Percentiles rank a stretch among this genome's conserved stretches.
Conservation (phyloP, 2,888 invertebrate species). For the Drosophila kambysellisi region DNA sequence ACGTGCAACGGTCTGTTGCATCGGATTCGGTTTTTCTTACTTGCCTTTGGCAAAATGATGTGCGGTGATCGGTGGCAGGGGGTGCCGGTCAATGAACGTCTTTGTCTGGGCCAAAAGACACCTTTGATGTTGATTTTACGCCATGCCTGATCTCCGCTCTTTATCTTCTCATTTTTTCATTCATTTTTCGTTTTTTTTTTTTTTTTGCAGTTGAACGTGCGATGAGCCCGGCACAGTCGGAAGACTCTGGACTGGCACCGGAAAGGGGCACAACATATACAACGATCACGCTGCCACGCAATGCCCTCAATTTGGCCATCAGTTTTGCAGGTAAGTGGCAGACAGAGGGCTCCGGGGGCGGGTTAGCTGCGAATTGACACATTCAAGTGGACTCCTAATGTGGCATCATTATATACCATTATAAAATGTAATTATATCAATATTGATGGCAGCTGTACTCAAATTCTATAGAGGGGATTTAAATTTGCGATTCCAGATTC, state of each 20-base stretch:
- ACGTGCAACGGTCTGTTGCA: conserved; percentile 28
- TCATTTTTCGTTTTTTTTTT: neutral
- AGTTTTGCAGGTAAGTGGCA: conserved; percentile 83
- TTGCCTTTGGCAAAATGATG: conserved; percentile 42
- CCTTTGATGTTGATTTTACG: conserved; percentile 67
- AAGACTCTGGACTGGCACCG: conserved; percentile 85
- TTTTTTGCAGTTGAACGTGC: conserved; percentile 84
- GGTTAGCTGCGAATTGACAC: conserved; percentile 3
- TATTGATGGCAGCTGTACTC: conserved; percentile 25
- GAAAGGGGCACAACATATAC: conserved; percentile 85
- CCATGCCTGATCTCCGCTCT: conserved; percentile 23
- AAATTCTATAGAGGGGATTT: neutral
- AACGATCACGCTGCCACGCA: conserved; percentile 85
- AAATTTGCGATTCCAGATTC: neutral
- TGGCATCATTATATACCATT: neutral
- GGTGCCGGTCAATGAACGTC: conserved; percentile 52
- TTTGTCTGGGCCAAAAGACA: conserved; percentile 39
- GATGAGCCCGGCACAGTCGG: conserved; percentile 85
- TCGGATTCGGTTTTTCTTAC: conserved; percentile 20
- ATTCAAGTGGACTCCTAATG: conserved; percentile 18
- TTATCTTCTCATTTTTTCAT: neutral
- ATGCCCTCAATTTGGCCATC: conserved; percentile 84
- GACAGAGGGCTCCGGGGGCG: neutral
- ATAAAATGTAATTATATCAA: neutral
- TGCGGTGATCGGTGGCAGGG: neutral